Evolutionary conservation across 64 coral and sea anemone genomes (phyloP).

Genomic region (Stichodactyla mertensii): DNA sequence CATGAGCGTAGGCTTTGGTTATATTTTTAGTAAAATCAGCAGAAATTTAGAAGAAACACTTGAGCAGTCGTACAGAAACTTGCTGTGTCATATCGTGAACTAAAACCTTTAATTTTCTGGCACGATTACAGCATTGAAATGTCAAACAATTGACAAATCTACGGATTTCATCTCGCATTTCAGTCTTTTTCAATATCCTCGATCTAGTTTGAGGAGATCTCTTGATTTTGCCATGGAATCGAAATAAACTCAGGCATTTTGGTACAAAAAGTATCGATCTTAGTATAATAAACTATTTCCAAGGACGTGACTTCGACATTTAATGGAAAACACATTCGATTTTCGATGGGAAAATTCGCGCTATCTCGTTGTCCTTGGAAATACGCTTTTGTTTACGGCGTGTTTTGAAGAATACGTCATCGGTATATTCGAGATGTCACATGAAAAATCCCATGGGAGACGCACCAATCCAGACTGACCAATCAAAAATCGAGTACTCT

Average conservation of each 20-base stretch:
- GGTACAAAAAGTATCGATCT: background rate
- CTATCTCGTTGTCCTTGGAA: constrained; percentile 34
- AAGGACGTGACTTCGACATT: background rate
- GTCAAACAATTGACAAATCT: constrained; percentile 2
- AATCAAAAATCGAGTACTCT: constrained; percentile 18
- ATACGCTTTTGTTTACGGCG: constrained; percentile 55
- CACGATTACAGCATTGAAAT: background rate
- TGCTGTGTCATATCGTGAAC: background rate
- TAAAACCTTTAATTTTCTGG: background rate
- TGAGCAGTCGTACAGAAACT: background rate
- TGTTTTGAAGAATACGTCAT: constrained; percentile 60
- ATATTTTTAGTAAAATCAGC: constrained; percentile 26
- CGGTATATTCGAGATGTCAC: constrained; percentile 38
- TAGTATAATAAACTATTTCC: background rate
- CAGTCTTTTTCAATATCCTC: background rate
- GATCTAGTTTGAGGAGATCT: background rate
- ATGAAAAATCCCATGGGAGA: constrained; percentile 28
- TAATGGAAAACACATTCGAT: background rate
- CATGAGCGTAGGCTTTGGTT: constrained; percentile 6
- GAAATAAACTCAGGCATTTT: background rate
- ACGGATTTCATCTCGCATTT: background rate
- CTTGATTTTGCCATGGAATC: background rate
- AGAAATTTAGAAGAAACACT: background rate
- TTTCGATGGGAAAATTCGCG: constrained; percentile 15
- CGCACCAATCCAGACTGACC: background rate